Percentiles rank a stretch among this genome's conserved stretches.
Evolutionary conservation across 2,797 vertebrate species (phyloP).

Genomic region (Picus viridis): DNA sequence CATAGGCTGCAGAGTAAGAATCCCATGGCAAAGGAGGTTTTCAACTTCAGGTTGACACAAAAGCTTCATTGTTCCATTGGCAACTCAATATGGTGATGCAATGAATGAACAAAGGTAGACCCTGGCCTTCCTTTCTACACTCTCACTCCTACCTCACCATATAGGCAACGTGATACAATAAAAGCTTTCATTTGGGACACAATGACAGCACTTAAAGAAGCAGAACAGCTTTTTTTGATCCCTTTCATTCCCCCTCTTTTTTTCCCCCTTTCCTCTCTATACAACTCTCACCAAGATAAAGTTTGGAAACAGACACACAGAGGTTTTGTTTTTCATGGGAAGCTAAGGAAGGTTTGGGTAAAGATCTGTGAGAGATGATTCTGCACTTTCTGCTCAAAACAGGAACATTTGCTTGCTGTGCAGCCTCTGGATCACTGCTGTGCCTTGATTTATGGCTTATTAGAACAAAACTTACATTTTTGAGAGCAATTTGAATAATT

Average conservation of each 20-base stretch:
- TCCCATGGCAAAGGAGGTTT: conserved; percentile 1
- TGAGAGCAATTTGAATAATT: no score
- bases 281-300: conserved; percentile 28
- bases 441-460: no score
- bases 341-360: not conserved
- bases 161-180: conserved; percentile 70
- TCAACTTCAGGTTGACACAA: conserved; percentile 48
- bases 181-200: conserved; percentile 63
- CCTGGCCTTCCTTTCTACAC: conserved; percentile 55
- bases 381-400: not conserved
- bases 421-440: no score
- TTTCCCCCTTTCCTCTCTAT: not conserved
- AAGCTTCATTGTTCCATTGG: conserved; percentile 59
- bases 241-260: no score
- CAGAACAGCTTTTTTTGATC: not conserved
- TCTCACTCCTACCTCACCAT: conserved; percentile 46
- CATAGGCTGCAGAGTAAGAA: not conserved
- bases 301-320: conserved; percentile 47
- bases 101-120: conserved; percentile 68
- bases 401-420: not conserved
- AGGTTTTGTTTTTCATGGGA: not conserved
- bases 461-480: no score
- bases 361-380: not conserved
- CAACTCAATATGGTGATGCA: conserved; percentile 67
- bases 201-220: conserved; percentile 60